These are phyloP conservation scores for Phyllostomus discolor DNA, from an alignment of 2,113 vertebrate genomes.

Conservation along the genomic window DNA sequence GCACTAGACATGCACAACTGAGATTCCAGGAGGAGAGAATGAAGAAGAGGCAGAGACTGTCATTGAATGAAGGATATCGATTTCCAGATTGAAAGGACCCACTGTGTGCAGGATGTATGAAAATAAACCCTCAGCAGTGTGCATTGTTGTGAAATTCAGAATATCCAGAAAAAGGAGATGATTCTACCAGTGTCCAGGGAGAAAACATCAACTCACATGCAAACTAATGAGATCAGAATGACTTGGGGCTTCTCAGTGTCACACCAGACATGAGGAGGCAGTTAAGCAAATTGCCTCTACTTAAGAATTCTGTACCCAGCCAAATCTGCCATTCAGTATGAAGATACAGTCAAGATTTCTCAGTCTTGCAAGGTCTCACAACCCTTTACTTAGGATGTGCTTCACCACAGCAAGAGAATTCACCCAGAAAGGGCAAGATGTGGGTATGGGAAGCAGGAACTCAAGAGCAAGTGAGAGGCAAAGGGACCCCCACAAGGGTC, in stretches of 20 bases:
- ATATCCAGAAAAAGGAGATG: background rate
- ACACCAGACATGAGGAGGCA: background rate
- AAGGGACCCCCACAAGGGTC: background rate
- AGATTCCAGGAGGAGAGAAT: background rate
- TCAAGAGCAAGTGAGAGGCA: background rate
- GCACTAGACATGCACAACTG: fast-evolving
- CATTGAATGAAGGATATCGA: background rate
- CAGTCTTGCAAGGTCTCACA: background rate
- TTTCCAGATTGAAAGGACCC: background rate
- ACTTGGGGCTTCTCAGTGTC: background rate
- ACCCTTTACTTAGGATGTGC: too few species aligned
- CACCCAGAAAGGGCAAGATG: background rate
- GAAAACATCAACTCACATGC: too few species aligned
- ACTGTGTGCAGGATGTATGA: too few species aligned
- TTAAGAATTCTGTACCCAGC: background rate
- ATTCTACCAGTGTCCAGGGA: background rate
- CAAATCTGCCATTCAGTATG: background rate
- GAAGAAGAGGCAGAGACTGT: background rate
- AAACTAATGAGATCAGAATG: background rate
- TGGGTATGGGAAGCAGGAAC: background rate
- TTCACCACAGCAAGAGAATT: background rate
- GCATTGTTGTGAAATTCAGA: background rate
- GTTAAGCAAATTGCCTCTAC: background rate
- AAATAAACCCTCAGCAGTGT: background rate
- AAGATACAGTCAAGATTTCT: background rate